Evolutionary conservation across 2,797 vertebrate species (phyloP).

Genomic region (Gobionotothen gibberifrons): DNA sequence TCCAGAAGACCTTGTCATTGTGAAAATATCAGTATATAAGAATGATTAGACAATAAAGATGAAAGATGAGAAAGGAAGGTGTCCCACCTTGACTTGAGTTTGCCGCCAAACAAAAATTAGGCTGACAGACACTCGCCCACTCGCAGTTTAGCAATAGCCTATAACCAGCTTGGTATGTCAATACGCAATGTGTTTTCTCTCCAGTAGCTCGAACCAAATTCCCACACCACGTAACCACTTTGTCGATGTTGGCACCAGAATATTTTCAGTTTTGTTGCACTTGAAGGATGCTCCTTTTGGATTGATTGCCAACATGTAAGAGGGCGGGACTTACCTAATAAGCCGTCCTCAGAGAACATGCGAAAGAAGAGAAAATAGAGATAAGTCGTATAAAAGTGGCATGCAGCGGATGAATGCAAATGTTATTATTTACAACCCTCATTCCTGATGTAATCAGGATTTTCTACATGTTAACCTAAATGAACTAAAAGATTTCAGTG

Average conservation of each 20-base stretch:
- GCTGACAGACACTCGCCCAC: too few species aligned
- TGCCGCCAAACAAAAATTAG: too few species aligned
- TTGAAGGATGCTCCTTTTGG: neutral
- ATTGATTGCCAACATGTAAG: neutral
- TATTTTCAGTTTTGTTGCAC: neutral
- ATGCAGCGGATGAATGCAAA: neutral
- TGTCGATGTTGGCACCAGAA: neutral
- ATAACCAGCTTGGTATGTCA: too few species aligned
- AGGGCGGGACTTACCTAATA: neutral
- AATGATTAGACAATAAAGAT: too few species aligned
- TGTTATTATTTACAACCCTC: neutral
- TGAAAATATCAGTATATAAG: too few species aligned
- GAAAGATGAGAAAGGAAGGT: too few species aligned
- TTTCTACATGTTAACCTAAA: conserved; percentile 4
- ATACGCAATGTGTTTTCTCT: neutral
- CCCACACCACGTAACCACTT: neutral
- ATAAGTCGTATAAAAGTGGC: neutral
- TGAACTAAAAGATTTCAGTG: neutral
- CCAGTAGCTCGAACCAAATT: neutral
- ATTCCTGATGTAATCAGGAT: neutral
- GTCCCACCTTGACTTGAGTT: too few species aligned
- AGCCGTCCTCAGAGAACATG: neutral
- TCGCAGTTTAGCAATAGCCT: too few species aligned
- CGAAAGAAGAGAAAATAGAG: neutral
- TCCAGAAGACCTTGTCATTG: too few species aligned